A percentile compares a stretch with the other conserved stretches of the same genome.
These are phyloP conservation scores for Electrona antarctica DNA, from an alignment of 2,113 vertebrate genomes.

Conservation along the genomic window DNA sequence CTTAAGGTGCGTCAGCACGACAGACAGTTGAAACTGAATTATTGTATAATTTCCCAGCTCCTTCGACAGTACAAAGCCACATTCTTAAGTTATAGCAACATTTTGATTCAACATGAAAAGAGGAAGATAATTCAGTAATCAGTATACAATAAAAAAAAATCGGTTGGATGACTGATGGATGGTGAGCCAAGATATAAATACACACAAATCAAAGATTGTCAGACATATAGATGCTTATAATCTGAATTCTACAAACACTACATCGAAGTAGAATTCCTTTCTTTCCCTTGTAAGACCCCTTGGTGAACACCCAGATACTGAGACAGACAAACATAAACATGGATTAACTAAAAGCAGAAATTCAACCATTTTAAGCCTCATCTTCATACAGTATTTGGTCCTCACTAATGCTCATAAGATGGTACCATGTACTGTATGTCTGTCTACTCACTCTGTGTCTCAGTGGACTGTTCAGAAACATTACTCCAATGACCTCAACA, in stretches of 20 bases:
- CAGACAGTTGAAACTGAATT: conserved; percentile 29
- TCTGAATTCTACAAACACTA: conserved; percentile 18
- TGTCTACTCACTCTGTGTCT: no score
- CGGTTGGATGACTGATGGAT: not conserved
- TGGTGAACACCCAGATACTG: conserved; percentile 18
- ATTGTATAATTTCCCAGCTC: conserved; percentile 32
- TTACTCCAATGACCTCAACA: no score
- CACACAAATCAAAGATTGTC: conserved; percentile 42
- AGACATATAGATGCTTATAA: conserved; percentile 26
- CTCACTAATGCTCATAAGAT: no score
- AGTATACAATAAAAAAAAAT: conserved; percentile 16
- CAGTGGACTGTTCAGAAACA: no score
- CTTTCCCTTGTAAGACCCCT: conserved; percentile 30
- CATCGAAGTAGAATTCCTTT: conserved; percentile 53
- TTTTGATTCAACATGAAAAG: conserved; percentile 31
- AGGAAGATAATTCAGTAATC: conserved; percentile 5
- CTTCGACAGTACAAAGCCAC: conserved; percentile 44
- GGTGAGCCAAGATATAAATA: conserved; percentile 6
- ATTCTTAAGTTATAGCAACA: conserved; percentile 46
- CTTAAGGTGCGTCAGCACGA: conserved; percentile 43
- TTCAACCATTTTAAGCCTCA: no score
- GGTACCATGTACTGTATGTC: no score
- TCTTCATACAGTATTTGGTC: no score
- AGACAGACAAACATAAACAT: conserved; percentile 8
- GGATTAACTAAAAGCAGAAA: not conserved